These are phyloP conservation scores for Lagopus leucura DNA, from an alignment of 2,113 vertebrate species.

Conservation along the genomic window DNA sequence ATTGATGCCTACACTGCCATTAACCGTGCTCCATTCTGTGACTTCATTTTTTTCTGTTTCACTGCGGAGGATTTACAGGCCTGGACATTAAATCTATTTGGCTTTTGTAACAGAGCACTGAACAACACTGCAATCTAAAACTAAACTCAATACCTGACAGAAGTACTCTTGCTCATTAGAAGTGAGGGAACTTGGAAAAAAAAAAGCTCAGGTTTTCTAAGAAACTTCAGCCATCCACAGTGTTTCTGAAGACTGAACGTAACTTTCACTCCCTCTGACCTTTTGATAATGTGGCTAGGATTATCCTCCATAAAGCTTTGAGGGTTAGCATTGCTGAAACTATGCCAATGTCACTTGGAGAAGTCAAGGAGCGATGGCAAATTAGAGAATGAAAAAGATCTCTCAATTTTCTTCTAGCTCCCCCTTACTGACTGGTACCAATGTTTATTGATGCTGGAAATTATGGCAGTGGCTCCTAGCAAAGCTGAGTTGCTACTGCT, in stretches of 20 bases:
- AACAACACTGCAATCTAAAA: background rate
- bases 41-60: background rate
- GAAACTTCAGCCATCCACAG: background rate
- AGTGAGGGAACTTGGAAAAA: background rate
- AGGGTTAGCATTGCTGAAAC: background rate
- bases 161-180: background rate
- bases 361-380: background rate
- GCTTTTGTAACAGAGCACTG: background rate
- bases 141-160: conserved; percentile 12
- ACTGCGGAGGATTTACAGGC: background rate
- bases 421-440: background rate
- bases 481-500: background rate
- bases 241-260: background rate
- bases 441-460: background rate
- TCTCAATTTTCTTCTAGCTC: background rate
- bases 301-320: background rate
- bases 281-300: background rate
- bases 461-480: background rate
- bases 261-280: background rate
- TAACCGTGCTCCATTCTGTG: background rate
- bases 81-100: background rate
- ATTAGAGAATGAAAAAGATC: background rate
- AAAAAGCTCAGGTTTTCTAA: background rate
- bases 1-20: background rate
- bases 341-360: background rate